phyloP scores from a whole-genome alignment of 1,140 invertebrate species.

The Pollicipes pollicipes region DNA sequence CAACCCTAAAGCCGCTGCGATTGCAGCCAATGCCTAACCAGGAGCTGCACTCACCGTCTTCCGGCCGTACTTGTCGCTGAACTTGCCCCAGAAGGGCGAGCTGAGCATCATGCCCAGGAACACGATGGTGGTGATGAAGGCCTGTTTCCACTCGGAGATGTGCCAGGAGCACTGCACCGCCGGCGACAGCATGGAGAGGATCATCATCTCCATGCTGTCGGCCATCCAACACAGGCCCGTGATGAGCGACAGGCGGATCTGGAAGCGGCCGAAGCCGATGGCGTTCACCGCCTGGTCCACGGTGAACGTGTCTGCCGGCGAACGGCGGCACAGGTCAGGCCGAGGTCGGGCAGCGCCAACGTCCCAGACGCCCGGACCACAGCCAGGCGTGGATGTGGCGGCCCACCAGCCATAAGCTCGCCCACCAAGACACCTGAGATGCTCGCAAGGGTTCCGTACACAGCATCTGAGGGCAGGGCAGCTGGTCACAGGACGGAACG shows the following conservation, averaged over 20 bases:
- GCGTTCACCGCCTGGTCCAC: conserved; percentile 88
- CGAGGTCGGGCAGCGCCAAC: conserved; percentile 13
- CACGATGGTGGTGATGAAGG: conserved; percentile 48
- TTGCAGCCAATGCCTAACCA: too few relatives aligned
- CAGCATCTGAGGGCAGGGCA: too few relatives aligned
- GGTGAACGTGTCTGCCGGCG: conserved; percentile 63
- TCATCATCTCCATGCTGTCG: conserved; percentile 97
- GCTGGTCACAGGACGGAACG: too few relatives aligned
- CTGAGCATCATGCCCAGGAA: conserved; percentile 75
- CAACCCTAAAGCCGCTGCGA: too few relatives aligned
- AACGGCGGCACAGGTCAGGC: neutral
- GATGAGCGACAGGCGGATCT: conserved; percentile 70
- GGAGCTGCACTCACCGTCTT: conserved; percentile 59
- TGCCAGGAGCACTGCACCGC: conserved; percentile 86
- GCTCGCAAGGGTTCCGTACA: neutral
- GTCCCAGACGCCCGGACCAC: neutral
- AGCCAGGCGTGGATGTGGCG: neutral
- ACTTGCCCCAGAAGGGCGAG: conserved; percentile 85
- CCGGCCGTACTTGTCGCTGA: conserved; percentile 84
- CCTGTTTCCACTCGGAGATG: conserved; percentile 59
- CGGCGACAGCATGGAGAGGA: conserved; percentile 78
- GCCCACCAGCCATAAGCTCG: neutral
- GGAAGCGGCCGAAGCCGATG: conserved; percentile 87
- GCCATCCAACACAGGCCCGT: conserved; percentile 89
- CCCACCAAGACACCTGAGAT: conserved; percentile 11